Percentiles rank a stretch among this genome's conserved stretches.
Conservation (phyloP, 2,113 vertebrate genomes). For the Nannobrachium achirus region DNA sequence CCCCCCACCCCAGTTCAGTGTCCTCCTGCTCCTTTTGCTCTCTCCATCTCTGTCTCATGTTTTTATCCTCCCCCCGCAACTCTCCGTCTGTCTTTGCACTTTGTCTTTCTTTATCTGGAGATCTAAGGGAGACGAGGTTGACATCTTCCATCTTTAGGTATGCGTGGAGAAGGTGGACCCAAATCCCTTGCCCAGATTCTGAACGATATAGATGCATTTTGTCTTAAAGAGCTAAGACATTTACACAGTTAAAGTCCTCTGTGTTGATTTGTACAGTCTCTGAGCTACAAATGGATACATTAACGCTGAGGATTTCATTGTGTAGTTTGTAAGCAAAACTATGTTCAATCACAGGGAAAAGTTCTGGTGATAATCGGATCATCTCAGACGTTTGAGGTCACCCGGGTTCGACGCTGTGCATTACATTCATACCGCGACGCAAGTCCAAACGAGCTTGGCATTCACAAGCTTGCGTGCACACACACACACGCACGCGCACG, state of each 20-base stretch:
- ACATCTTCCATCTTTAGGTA: not conserved
- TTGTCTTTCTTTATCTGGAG: not conserved
- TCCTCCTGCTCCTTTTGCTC: constrained; percentile 4
- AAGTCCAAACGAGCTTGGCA: too few relatives aligned
- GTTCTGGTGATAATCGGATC: too few relatives aligned
- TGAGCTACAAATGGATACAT: too few relatives aligned
- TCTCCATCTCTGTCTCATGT: constrained; percentile 7
- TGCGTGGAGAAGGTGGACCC: not conserved
- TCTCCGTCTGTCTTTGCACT: not conserved
- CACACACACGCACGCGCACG: too few relatives aligned
- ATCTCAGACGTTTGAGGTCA: too few relatives aligned
- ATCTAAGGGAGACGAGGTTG: not conserved
- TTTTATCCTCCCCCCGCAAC: not conserved
- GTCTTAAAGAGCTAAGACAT: not conserved
- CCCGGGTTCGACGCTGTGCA: too few relatives aligned
- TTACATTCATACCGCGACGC: too few relatives aligned
- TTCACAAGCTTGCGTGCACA: too few relatives aligned
- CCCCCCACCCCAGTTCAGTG: constrained; percentile 27
- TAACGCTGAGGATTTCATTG: too few relatives aligned
- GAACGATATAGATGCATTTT: not conserved
- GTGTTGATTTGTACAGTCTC: too few relatives aligned
- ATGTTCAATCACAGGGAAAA: too few relatives aligned
- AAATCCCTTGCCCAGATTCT: not conserved
- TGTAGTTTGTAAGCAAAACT: too few relatives aligned
- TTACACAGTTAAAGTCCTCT: not conserved